These are phyloP conservation scores for Diplosoma virens DNA, from an alignment of 23 tunicate genomes.

Conservation along the genomic window DNA sequence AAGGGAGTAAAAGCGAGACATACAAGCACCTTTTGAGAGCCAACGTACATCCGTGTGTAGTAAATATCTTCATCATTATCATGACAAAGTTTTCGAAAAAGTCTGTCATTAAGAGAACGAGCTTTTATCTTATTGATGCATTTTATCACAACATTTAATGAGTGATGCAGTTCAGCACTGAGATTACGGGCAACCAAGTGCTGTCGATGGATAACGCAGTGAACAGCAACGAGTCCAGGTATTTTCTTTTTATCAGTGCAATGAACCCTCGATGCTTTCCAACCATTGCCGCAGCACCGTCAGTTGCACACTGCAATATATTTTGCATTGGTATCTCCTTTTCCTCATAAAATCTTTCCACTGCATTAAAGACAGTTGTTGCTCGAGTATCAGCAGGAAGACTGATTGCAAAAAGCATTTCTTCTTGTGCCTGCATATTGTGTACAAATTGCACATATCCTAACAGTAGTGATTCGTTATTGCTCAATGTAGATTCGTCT, in stretches of 20 bases:
- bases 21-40: conserved; percentile 47
- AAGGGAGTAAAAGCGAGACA: conserved; percentile 32
- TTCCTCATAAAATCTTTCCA: conserved; percentile 29
- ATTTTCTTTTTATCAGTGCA: conserved; percentile 1
- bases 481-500: conserved; percentile 22
- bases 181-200: conserved; percentile 29
- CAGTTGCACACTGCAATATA: conserved; percentile 56
- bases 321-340: conserved; percentile 42
- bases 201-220: conserved; percentile 44
- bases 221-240: conserved; percentile 23
- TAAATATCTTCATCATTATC: conserved; percentile 45
- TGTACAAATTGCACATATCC: conserved; percentile 31
- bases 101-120: conserved; percentile 39
- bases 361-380: conserved; percentile 50
- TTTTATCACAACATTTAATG: conserved; percentile 32
- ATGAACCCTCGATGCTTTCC: conserved; percentile 30
- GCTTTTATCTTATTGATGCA: conserved; percentile 47
- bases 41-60: conserved; percentile 43
- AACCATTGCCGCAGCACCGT: conserved; percentile 61
- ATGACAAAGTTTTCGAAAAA: conserved; percentile 42
- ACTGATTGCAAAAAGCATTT: conserved; percentile 47
- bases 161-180: conserved; percentile 28
- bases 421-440: conserved; percentile 36
- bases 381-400: conserved; percentile 56
- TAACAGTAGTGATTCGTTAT: conserved; percentile 21